Evolutionary conservation across 2,888 invertebrate species (phyloP), one percentile per base, ranked within the genome.

Genomic region (Oeneis ivallda): DNA sequence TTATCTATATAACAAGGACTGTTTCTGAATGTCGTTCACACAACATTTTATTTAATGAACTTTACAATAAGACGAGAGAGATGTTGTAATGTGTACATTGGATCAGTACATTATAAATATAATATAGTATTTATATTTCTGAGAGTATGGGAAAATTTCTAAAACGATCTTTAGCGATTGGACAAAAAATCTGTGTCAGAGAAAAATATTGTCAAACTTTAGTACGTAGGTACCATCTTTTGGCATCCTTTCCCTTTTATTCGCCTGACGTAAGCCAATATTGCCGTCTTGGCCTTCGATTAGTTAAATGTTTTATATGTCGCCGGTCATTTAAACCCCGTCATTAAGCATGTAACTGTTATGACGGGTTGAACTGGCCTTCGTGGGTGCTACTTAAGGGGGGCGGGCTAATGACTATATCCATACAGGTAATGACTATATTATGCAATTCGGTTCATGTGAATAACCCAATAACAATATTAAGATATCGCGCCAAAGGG

Each of bases 301-400:
- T 85, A 86, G 87, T 83, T 84, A 80, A 88, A 89, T 85, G 87
- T 84, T 86, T 86, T 84, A 84, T 80, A 81, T 78, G 79, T 76
- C 78, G 77, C 70, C 79, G 81, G 82, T 76, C 82, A 80, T 80
- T 84, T 82, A 77, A 77, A 79, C 81, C 84, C 83, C 34, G 75
- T 80, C 89, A 84, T 89, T 89, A 87, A 81, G 72, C 84, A 74
- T 80, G 82, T 84, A 81, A 87, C 80, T 81, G 82, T 86, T 87
- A 86, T 85, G 82, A 80, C 71, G 76, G 82, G 45, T 58, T 57
- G 53, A 37, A 62, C 65, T 62, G 59, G 52, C 50, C 57, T 41
- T 60, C 50, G 52, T 13, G 62, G 59, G 59, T 62, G 62, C 60
- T 56, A 49, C 43, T 56, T 59, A 64, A 54, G 49, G 47, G 57